phyloP scores from a whole-genome alignment of 1,140 invertebrate genomes.

The Apis dorsata region DNA sequence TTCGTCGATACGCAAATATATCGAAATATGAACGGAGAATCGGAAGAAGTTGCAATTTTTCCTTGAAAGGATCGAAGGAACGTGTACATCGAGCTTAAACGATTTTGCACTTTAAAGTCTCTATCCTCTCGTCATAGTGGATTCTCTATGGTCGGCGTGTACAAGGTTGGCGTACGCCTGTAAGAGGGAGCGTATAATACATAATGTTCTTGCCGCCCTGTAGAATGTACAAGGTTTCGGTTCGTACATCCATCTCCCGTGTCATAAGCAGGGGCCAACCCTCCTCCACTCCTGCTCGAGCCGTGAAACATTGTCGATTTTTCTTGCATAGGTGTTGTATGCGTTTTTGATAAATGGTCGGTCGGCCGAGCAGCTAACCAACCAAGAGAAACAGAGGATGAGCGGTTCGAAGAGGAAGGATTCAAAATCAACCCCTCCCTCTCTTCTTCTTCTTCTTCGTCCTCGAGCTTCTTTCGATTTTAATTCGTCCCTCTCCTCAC shows the following conservation, averaged over 20 bases:
- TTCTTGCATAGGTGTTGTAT: slow-evolving; percentile 71
- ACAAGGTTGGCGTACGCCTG: background rate
- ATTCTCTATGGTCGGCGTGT: slow-evolving; percentile 49
- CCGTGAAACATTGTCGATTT: slow-evolving; percentile 72
- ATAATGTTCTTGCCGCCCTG: slow-evolving; percentile 69
- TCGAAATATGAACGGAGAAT: background rate
- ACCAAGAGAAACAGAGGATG: background rate
- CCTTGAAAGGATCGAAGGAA: background rate
- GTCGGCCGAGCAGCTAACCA: slow-evolving; percentile 40
- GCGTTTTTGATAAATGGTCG: slow-evolving; percentile 70
- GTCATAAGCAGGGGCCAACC: slow-evolving; percentile 67
- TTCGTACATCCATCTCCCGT: slow-evolving; percentile 71
- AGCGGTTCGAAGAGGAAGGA: background rate
- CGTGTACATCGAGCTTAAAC: slow-evolving; percentile 19
- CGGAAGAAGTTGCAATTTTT: background rate
- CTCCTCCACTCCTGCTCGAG: slow-evolving; percentile 48
- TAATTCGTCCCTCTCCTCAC: background rate
- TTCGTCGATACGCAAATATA: no score
- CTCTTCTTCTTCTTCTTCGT: background rate
- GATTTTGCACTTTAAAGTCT: slow-evolving; percentile 46
- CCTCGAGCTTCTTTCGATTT: slow-evolving; percentile 13
- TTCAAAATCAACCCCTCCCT: background rate
- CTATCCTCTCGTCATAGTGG: slow-evolving; percentile 48
- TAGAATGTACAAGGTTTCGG: slow-evolving; percentile 67
- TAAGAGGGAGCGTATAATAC: slow-evolving; percentile 64